Evolutionary conservation across 2,797 vertebrate species (phyloP).

Genomic region (Sebastes iracundus): DNA sequence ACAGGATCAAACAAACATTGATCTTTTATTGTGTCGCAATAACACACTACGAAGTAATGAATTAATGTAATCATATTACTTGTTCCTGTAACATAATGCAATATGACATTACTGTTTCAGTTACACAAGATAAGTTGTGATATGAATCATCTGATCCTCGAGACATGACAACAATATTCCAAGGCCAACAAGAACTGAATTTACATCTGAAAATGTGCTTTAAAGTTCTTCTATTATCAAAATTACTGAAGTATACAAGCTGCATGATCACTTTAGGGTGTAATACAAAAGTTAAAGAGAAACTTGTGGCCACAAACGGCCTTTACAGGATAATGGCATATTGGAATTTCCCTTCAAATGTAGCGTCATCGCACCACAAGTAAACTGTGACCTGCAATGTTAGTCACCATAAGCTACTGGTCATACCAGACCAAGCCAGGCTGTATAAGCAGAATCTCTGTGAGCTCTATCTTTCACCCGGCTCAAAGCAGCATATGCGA

Average conservation of each 20-base stretch:
- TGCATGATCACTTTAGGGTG: background rate
- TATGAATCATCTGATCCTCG: background rate
- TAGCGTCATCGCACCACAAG: background rate
- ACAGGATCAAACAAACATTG: background rate
- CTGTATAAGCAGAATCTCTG: too few species aligned
- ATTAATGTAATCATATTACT: background rate
- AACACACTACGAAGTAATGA: background rate
- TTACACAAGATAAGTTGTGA: background rate
- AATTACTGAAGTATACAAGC: background rate
- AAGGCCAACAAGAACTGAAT: background rate
- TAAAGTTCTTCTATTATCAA: background rate
- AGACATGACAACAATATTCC: background rate
- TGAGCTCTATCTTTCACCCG: fast-evolving
- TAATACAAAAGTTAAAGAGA: background rate
- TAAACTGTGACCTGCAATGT: background rate
- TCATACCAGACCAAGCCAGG: too few species aligned
- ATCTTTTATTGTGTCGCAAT: background rate
- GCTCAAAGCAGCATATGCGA: too few species aligned
- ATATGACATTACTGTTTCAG: background rate
- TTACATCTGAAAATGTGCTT: background rate
- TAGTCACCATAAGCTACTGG: too few species aligned
- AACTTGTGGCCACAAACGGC: background rate
- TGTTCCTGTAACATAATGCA: background rate
- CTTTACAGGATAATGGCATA: background rate
- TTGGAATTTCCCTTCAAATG: background rate